Base-by-base conservation (phyloP, 2,113 vertebrate species). In the Sigmodon hispidus region DNA sequence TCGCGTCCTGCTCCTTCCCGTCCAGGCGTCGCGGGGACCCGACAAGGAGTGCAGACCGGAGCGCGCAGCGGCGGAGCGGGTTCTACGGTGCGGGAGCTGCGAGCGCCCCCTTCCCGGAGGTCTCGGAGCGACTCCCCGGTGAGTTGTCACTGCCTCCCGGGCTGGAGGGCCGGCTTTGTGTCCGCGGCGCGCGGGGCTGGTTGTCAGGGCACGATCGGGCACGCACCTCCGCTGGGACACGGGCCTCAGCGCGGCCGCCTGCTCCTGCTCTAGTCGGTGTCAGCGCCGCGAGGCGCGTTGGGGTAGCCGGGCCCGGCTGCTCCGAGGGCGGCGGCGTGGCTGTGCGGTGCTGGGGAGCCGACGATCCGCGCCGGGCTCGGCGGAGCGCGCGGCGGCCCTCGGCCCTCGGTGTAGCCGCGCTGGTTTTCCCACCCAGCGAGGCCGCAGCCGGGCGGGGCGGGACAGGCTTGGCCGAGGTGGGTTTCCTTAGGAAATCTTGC, bases 121-220 rank as follows among this genome's bases (percentile, higher is more conserved):
- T 94, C 59, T 81, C 91, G 67, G 87, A 80, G 55, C 72, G 3
- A 94, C 76, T 87, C 63, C 48, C 88, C 48, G 97, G 98, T 98
- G 95, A 98, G 98, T 97, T 83, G 96, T 96, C 92, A 88, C 86
- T 5, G 79, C 31, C 87, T 70, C 90, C 57, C 26, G 70, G 67
- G 61, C 69, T 45, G 75, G 93, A 79, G 69, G 55, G 59, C 69
- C 75, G 87, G 95, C 95, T 59, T 96, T 96, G 97, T 96, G 96
- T 93, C 70, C n/a, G 77, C 29, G 11, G 59, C 29, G 69, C 69
- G 52, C 69, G 50, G 1, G 83, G 73, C 91, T 26, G 80, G 90
- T 81, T 94, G 96, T 96, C 96, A 96, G 97, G 87, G 83, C 61
- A n/a, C 40, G 26, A 72, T 73, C 10, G 1, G 73, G 86, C 26